A percentile compares a stretch with the other conserved stretches of the same genome.
Evolutionary conservation across 2,888 invertebrate genomes (phyloP).

Genomic region (Dusona sp.): DNA sequence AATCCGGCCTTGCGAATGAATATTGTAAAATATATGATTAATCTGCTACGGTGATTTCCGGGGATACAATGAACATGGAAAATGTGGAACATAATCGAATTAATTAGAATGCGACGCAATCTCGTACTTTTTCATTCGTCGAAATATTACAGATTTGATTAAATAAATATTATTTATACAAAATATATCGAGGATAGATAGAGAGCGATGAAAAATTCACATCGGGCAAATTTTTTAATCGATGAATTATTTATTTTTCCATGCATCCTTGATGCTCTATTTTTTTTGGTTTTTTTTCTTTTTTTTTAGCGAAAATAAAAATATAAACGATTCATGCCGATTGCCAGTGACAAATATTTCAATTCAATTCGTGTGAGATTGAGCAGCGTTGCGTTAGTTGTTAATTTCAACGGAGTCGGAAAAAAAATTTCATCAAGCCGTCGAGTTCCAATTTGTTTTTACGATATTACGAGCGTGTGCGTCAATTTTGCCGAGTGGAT

Average conservation of each 20-base stretch:
- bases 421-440: conserved; percentile 22
- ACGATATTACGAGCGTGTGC: conserved; percentile 6
- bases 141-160: not conserved
- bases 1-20: too few species aligned
- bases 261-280: not conserved
- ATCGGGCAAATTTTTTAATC: not conserved
- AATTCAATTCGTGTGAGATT: conserved; percentile 11
- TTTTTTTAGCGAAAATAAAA: not conserved
- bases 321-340: not conserved
- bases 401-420: conserved; percentile 10
- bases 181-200: not conserved
- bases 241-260: not conserved
- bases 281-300: too few species aligned
- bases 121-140: not conserved
- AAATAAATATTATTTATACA: not conserved
- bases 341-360: not conserved
- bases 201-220: not conserved
- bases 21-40: not conserved
- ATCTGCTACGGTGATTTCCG: not conserved
- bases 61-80: not conserved
- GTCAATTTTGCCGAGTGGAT: conserved; percentile 10
- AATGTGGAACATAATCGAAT: not conserved
- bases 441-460: conserved; percentile 25
- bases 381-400: conserved; percentile 4
- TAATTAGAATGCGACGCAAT: not conserved